Base-by-base conservation (phyloP, 2,797 vertebrate genomes). In the Cheracebus regulus region DNA sequence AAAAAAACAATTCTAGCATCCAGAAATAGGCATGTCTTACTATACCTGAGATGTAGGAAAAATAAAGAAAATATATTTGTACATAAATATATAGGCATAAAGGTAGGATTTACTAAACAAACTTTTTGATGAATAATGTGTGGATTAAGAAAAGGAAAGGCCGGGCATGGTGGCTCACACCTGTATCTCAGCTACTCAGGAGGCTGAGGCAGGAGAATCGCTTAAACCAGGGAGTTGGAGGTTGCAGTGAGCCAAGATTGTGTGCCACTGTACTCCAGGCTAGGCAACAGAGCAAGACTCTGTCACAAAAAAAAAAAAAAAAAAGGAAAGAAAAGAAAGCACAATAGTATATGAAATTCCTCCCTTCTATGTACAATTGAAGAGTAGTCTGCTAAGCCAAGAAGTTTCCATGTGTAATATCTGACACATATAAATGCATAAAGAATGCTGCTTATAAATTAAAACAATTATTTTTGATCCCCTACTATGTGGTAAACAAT, bases 11-110 rank as follows among this genome's bases (percentile, higher is more conserved):
- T 84, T 41, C 36, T 13, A 82, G 28, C 11, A 26, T 87, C 73
- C 41, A 33, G 30, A 97, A 93, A 89, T 58, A 55, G 50, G 28
- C 26, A 12, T n/a, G 75, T 1, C 28, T 93, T 93, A 36, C 33
- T 55, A 64, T 92, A 86, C 14, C 64, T 44, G 12, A 85, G 22
- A 67, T 88, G 20, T 8, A 90, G 13, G 19, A 88, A 87, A 86
- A 79, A 84, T 48, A 88, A 95, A 67, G 92, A 80, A 93, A 94
- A 48, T 57, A 58, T n/a, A 41, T 90, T 81, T 94, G 30, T 93
- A 58, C 4, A 57, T 76, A 93, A 91, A 81, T 88, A 83, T 28
- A 36, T 81, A 83, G 19, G 73, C 79, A 82, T 75, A 96, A 92
- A 96, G 73, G 70, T 85, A 81, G 9, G 5, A 48, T 24, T 94